Evolutionary conservation across 2,113 vertebrate genomes (phyloP), one percentile per base, ranked within the genome.

Genomic region (Semnornis frantzii): DNA sequence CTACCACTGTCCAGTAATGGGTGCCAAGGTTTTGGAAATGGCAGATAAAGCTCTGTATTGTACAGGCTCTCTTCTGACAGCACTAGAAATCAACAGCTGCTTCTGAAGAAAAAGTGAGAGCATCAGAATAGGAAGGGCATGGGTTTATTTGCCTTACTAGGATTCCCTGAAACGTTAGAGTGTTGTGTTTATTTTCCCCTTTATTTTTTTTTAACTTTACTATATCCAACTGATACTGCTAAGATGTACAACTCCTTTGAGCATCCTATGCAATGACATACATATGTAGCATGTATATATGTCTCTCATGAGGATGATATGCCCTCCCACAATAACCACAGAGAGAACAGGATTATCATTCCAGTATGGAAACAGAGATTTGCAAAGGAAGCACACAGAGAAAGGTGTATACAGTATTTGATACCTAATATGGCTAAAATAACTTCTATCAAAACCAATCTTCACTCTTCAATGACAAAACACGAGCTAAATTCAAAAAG

Each of bases 401-500:
- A 76, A 91, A 88, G 63, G 86, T 44, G 86, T 87, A 82, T 42
- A 37, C 0, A 24, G 69, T 58, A 63, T 59, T 92, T 82, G 60
- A 79, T 87, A 92, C 34, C 54, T 60, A 92, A 81, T 94, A 77
- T 12, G 15, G 75, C 25, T 86, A 74, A 85, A 95, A 96, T 82
- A 87, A 85, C 87, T 74, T 79, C 86, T 18, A 63, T 85, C 93
- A 92, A 78, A 37, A 81, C 69, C 65, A 72, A 66, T 95, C 89
- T 90, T 90, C 76, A 71, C 71, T 75, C 70, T 92, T 94, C 94
- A 84, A 72, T 77, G 91, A 72, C 87, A 93, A 94, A 97, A 94
- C 82, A 92, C 11, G 8, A 90, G 63, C 48, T 81, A 87, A 92
- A 91, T 79, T 80, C 80, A 46, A 84, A 94, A 91, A 96, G 75